phyloP scores from a whole-genome alignment of 2,888 invertebrate species.

The Troides helena region DNA sequence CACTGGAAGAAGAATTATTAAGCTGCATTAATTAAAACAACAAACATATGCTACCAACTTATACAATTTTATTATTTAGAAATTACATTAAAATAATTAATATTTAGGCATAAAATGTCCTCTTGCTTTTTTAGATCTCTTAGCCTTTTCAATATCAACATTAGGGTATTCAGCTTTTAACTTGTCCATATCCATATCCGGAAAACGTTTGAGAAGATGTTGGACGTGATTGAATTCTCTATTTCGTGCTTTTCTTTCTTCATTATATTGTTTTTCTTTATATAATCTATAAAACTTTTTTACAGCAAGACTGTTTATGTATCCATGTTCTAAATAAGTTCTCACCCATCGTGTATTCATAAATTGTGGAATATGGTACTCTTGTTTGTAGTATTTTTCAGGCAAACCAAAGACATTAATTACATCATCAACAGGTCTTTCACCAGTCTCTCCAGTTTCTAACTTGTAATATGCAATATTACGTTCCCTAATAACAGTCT shows the following conservation, averaged over 20 bases:
- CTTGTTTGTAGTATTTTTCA: conserved; percentile 77
- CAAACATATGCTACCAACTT: neutral
- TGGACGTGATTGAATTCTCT: conserved; percentile 85
- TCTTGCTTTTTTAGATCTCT: conserved; percentile 76
- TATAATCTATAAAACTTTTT: conserved; percentile 78
- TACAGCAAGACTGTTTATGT: conserved; percentile 80
- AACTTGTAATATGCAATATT: conserved; percentile 93
- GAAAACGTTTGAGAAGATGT: conserved; percentile 86
- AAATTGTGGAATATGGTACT: conserved; percentile 83
- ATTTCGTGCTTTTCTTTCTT: conserved; percentile 79
- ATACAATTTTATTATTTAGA: conserved; percentile 5
- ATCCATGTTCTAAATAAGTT: conserved; percentile 76
- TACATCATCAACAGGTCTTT: conserved; percentile 83
- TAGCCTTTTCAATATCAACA: conserved; percentile 86
- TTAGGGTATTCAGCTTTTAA: conserved; percentile 87
- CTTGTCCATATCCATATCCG: conserved; percentile 85
- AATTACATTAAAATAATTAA: conserved; percentile 38
- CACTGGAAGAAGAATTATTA: too few species aligned
- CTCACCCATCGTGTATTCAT: conserved; percentile 84
- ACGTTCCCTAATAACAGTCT: conserved; percentile 93
- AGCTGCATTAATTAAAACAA: neutral
- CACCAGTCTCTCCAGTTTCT: conserved; percentile 93
- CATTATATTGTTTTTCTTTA: conserved; percentile 83
- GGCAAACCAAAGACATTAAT: conserved; percentile 82
- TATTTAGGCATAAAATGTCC: conserved; percentile 82